A percentile compares a stretch with the other conserved stretches of the same genome.
These are phyloP conservation scores for Urocolius indicus DNA, from an alignment of 2,113 vertebrate species.

Conservation along the genomic window DNA sequence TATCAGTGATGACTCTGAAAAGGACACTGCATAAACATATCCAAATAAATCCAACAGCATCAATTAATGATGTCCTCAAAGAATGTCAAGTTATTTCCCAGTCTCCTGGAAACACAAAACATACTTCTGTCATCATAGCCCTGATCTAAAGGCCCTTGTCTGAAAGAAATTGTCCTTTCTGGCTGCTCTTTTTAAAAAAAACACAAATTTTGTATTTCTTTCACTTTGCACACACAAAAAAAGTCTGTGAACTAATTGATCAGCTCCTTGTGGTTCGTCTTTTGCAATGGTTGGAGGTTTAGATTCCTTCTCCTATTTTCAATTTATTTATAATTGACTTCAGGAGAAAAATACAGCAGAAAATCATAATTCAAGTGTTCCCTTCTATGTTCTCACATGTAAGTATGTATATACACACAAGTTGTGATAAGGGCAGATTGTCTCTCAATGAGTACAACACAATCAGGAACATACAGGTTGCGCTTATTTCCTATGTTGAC, in stretches of 20 bases:
- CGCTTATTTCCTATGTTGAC: background rate
- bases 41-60: background rate
- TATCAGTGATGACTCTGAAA: background rate
- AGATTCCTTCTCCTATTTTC: background rate
- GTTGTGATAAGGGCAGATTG: background rate
- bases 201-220: background rate
- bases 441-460: background rate
- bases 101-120: background rate
- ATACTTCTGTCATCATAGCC: background rate
- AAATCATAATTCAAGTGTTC: background rate
- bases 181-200: background rate
- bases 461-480: background rate
- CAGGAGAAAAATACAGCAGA: background rate
- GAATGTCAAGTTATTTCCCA: background rate
- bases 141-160: background rate
- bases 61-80: background rate
- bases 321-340: background rate
- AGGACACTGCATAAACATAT: background rate
- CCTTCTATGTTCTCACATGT: background rate
- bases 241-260: background rate
- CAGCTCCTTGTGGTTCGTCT: background rate
- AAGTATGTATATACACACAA: accelerated
- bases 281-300: background rate
- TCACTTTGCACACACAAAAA: background rate
- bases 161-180: background rate